phyloP scores from a whole-genome alignment of 35 echinoderm and acorn worm species.

The Apostichopus japonicus region DNA sequence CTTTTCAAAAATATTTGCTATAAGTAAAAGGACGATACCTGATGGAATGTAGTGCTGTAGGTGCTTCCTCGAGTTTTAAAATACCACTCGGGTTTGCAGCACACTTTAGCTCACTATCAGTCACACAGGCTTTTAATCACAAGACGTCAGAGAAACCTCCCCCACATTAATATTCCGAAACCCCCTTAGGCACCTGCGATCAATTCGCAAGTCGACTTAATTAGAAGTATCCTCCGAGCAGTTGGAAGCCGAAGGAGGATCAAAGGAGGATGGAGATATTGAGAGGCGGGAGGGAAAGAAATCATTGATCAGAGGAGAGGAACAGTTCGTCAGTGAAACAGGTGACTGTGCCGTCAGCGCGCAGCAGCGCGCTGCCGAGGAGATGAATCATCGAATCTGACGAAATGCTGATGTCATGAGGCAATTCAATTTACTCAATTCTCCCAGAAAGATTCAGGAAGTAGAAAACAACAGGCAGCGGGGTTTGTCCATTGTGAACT shows the following conservation, averaged over 20 bases:
- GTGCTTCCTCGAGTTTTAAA: background rate
- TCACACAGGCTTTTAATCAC: background rate
- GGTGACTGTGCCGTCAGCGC: background rate
- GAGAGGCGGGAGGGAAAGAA: background rate
- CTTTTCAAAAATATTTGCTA: too few species aligned
- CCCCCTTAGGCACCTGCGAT: slow-evolving; percentile 18
- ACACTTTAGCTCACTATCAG: too few species aligned
- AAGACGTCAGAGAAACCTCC: background rate
- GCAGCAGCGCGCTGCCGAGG: background rate
- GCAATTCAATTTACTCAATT: slow-evolving; percentile 3
- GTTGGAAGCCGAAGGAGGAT: slow-evolving; percentile 31
- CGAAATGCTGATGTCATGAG: background rate
- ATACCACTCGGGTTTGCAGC: background rate
- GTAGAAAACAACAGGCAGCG: background rate
- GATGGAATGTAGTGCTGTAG: background rate
- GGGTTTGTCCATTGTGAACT: background rate
- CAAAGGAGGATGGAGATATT: background rate
- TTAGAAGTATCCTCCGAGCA: slow-evolving; percentile 47
- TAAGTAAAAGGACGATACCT: background rate
- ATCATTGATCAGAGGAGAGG: background rate
- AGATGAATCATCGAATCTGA: slow-evolving; percentile 6
- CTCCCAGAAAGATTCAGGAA: background rate
- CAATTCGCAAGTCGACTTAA: slow-evolving; percentile 30
- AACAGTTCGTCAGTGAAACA: background rate
- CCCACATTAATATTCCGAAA: background rate